Evolutionary conservation across 2,888 invertebrate species (phyloP).

Genomic region (Drosophila birchii): DNA sequence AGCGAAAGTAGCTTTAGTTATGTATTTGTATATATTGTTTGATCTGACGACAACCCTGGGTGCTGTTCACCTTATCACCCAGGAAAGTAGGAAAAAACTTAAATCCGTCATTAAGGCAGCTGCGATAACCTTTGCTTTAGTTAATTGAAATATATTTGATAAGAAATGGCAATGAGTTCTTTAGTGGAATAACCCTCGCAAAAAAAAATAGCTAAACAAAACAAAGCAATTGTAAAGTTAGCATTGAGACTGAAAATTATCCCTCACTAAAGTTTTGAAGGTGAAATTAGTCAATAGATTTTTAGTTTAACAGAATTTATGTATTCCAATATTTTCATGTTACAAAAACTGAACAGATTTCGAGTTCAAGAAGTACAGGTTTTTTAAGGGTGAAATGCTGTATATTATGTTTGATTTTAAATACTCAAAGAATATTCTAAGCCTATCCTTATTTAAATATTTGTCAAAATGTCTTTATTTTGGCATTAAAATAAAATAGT

Average conservation of each 20-base stretch:
- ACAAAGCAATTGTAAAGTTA: neutral
- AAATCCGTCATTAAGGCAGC: slow-evolving; percentile 22
- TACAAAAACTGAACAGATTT: too few species aligned
- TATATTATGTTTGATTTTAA: too few species aligned
- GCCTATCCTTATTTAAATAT: too few species aligned
- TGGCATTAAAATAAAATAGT: too few species aligned
- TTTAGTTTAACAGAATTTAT: neutral
- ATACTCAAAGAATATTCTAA: too few species aligned
- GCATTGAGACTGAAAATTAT: neutral
- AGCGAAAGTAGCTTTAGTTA: neutral
- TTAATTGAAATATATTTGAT: slow-evolving; percentile 46
- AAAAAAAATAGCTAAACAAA: neutral
- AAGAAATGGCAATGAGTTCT: slow-evolving; percentile 15
- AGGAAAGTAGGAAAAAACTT: slow-evolving; percentile 11
- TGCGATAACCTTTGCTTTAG: slow-evolving; percentile 40
- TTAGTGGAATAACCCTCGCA: neutral
- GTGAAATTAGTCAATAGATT: neutral
- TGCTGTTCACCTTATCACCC: slow-evolving; percentile 25
- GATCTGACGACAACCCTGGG: neutral
- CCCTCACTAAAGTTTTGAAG: neutral
- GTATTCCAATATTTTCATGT: too few species aligned
- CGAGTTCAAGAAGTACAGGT: too few species aligned
- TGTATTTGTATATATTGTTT: neutral
- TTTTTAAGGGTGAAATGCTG: too few species aligned
- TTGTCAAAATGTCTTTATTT: too few species aligned